Conservation (phyloP, 1,140 invertebrate genomes). For the Contarinia nasturtii region DNA sequence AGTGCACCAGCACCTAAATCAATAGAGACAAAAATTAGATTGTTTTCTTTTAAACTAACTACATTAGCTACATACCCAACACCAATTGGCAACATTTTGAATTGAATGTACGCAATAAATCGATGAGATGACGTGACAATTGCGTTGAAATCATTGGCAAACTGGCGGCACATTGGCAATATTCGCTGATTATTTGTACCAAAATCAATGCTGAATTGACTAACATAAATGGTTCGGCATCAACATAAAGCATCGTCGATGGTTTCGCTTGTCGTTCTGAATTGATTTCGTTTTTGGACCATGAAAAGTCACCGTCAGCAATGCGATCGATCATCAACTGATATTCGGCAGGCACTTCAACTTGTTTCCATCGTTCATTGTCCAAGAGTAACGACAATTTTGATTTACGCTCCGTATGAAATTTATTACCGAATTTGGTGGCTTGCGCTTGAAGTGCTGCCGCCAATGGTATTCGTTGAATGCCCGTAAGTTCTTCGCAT, state of each 20-base stretch:
- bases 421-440: conserved; percentile 75
- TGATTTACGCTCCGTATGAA: conserved; percentile 73
- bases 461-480: conserved; percentile 57
- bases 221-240: conserved; percentile 66
- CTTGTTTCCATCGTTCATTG: conserved; percentile 81
- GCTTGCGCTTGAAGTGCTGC: conserved; percentile 74
- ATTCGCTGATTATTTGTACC: conserved; percentile 74
- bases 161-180: conserved; percentile 60
- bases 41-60: too few relatives aligned
- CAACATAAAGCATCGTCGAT: conserved; percentile 42
- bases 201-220: conserved; percentile 71
- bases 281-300: conserved; percentile 24
- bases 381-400: conserved; percentile 73
- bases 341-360: conserved; percentile 75
- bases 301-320: conserved; percentile 25
- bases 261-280: conserved; percentile 7
- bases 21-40: too few relatives aligned
- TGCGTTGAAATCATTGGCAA: conserved; percentile 42
- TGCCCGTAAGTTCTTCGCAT: conserved; percentile 59
- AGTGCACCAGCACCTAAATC: conserved; percentile 92
- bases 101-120: conserved; percentile 79
- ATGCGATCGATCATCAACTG: conserved; percentile 68
- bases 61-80: too few relatives aligned
- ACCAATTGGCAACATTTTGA: conserved; percentile 85
- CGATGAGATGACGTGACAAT: conserved; percentile 61